phyloP scores from a whole-genome alignment of 2,113 vertebrate genomes.

The Spheniscus mendiculus region DNA sequence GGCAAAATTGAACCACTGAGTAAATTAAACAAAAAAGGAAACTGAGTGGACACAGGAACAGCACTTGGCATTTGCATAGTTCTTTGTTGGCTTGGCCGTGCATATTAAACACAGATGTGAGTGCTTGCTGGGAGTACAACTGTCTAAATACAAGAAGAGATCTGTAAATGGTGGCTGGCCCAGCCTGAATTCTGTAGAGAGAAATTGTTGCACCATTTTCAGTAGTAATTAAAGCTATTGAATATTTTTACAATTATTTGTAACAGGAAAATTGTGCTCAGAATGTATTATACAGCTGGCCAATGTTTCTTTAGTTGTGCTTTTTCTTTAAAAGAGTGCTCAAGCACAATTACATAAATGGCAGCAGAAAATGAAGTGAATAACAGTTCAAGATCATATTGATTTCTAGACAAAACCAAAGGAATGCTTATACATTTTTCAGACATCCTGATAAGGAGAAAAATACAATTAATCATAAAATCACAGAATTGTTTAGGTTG shows the following conservation, averaged over 20 bases:
- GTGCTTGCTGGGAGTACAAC: neutral
- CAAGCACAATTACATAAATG: neutral
- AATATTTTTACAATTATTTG: neutral
- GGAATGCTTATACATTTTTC: neutral
- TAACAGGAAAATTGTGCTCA: neutral
- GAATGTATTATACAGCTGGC: neutral
- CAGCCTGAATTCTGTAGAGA: neutral
- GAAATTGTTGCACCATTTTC: neutral
- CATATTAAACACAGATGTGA: neutral
- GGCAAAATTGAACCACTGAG: neutral
- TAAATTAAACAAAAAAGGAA: neutral
- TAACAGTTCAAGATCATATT: neutral
- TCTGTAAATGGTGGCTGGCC: neutral
- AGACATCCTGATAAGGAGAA: neutral
- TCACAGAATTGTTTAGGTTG: neutral
- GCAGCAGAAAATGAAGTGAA: neutral
- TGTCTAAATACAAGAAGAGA: neutral
- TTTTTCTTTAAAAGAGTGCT: neutral
- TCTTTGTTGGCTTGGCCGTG: neutral
- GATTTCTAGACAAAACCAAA: neutral
- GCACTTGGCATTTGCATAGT: neutral
- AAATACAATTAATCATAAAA: neutral
- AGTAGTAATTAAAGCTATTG: conserved; percentile 13
- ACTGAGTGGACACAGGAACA: neutral
- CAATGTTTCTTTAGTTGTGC: neutral